A percentile compares a stretch with the other conserved stretches of the same genome.
Conservation (phyloP, 2,113 vertebrate genomes). For the Anas platyrhynchos region DNA sequence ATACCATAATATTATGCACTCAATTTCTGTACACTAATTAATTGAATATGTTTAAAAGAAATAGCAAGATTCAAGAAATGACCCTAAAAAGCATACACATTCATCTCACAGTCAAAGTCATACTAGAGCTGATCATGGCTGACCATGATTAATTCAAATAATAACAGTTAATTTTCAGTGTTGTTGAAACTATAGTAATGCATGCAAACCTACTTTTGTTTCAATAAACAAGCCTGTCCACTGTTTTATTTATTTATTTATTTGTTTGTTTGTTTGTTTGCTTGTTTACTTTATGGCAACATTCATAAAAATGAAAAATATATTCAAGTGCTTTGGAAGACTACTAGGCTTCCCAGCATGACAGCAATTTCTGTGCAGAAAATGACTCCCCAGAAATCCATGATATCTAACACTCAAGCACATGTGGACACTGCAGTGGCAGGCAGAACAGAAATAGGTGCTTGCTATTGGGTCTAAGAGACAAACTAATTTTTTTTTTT, state of each 20-base stretch:
- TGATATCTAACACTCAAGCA: background rate
- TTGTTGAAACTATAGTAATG: background rate
- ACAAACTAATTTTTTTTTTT: too few species aligned
- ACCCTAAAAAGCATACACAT: background rate
- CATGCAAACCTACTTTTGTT: background rate
- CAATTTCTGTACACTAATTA: background rate
- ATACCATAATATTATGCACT: background rate
- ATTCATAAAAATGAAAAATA: background rate
- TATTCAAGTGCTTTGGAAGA: background rate
- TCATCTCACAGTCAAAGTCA: background rate
- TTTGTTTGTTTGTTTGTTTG: too few species aligned
- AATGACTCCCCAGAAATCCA: background rate
- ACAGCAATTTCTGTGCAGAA: background rate
- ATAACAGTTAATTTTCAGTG: background rate
- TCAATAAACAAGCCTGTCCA: background rate
- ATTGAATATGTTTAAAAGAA: background rate
- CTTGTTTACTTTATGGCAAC: background rate
- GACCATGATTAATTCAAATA: background rate
- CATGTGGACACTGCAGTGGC: background rate
- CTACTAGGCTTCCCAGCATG: background rate
- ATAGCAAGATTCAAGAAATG: background rate
- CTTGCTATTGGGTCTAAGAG: background rate
- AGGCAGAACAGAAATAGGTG: background rate
- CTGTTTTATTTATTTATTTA: background rate
- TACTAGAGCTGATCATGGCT: background rate